These are phyloP conservation scores for Patiria miniata DNA, from an alignment of 35 echinoderm and acorn worm species.

Conservation along the genomic window DNA sequence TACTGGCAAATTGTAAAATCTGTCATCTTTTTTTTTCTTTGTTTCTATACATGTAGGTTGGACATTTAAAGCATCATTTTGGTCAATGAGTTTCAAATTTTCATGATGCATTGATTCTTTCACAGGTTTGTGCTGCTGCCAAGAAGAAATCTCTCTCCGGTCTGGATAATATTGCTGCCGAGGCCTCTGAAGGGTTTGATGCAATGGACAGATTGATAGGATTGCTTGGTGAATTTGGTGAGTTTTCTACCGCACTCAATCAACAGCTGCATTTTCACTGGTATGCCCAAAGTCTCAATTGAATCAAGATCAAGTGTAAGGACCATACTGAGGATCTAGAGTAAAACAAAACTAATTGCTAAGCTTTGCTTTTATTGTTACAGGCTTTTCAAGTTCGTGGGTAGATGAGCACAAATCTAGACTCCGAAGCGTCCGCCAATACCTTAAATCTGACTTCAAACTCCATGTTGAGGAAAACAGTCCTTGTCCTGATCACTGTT, in stretches of 20 bases:
- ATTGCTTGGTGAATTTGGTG: conserved; percentile 14
- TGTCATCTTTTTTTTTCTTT: background rate
- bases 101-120: background rate
- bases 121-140: background rate
- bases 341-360: background rate
- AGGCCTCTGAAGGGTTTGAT: background rate
- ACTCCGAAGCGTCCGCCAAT: no score
- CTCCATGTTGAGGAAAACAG: no score
- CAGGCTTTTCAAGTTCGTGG: no score
- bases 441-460: no score
- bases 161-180: background rate
- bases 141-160: conserved; percentile 15
- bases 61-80: background rate
- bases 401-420: no score
- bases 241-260: background rate
- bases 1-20: no score
- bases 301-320: background rate
- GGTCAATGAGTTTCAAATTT: background rate
- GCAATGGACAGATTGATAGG: background rate
- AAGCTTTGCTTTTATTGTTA: no score
- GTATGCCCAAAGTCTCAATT: background rate
- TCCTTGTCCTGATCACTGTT: no score
- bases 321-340: background rate
- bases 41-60: background rate
- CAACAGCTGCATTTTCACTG: background rate